Base-by-base conservation (phyloP, 2,888 invertebrate genomes). In the Pherbina coryleti region DNA sequence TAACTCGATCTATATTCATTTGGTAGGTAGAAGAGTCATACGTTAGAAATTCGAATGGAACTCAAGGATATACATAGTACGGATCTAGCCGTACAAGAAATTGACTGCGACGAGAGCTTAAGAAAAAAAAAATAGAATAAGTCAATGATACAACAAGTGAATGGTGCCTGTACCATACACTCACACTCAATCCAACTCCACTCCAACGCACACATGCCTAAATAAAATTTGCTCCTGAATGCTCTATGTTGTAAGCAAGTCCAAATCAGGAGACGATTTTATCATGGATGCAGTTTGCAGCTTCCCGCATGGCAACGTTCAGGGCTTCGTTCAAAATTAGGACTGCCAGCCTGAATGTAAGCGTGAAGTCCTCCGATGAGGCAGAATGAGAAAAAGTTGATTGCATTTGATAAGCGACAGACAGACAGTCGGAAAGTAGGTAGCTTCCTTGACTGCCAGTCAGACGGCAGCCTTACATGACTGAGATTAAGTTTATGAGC, bases 361-460 rank as follows among this genome's bases (percentile, higher is more conserved):
- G 28, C 55, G 34, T 17, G 34, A 5, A n/a, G 28, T 8, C 67
- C 49, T 8, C 49, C n/a, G 19, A 17, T 11, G 51, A 25, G 67
- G n/a, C 11, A 49, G 4, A 49, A 70, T 37, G 44, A 14, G 28
- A 19, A 53, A 31, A 34, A 37, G 31, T 62, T 73, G 60, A 73
- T 62, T 22, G 73, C 49, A 49, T 62, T 62, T 73, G 73, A 73
- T 73, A 73, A 73, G 73, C 37, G 44, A 28, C 70, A 60, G 62
- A 57, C 37, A 55, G 31, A 31, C 79, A 83, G 82, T 83, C 85
- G 80, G 83, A 84, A 78, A 82, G 44, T 11, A 44, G 44, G 11
- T 44, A 82, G 81, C 83, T 83, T 85, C 85, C 85, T n/a, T 66
- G 66, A 9, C 57, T 44, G 67, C 17, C 49, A 17, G 49, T n/a